phyloP scores from a whole-genome alignment of 2,888 invertebrate species.

The Coenonympha arcania region DNA sequence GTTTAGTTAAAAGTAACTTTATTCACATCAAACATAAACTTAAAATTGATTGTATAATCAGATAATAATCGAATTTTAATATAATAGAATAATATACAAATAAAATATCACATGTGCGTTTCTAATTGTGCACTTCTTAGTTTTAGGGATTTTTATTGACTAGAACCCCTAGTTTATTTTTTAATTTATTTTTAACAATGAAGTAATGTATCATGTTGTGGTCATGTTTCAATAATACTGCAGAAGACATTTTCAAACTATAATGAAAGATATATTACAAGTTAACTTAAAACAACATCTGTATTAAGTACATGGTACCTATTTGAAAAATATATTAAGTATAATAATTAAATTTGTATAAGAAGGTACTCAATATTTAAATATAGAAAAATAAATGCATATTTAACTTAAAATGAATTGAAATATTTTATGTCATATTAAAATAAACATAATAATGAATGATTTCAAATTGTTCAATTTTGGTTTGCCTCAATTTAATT shows the following conservation, averaged over 20 bases:
- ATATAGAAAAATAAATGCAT: too few relatives aligned
- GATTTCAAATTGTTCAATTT: not conserved
- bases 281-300: too few relatives aligned
- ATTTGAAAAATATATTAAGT: too few relatives aligned
- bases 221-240: conserved; percentile 3
- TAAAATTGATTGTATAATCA: not conserved
- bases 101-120: conserved; percentile 36
- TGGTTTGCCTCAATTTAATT: not conserved
- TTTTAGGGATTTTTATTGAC: conserved; percentile 17
- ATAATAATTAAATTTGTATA: too few relatives aligned
- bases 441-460: not conserved
- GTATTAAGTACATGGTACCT: too few relatives aligned
- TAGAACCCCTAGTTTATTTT: conserved; percentile 8
- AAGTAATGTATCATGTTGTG: not conserved
- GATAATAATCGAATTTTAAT: not conserved
- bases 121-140: conserved; percentile 14
- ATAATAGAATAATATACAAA: conserved; percentile 31
- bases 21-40: not conserved
- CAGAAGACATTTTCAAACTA: too few relatives aligned
- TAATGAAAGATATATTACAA: too few relatives aligned
- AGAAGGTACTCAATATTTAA: too few relatives aligned
- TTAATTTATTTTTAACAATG: not conserved
- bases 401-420: too few relatives aligned
- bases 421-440: not conserved
- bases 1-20: too few relatives aligned